Evolutionary conservation across 2,888 invertebrate genomes (phyloP).

Genomic region (Temnothorax ravouxi): DNA sequence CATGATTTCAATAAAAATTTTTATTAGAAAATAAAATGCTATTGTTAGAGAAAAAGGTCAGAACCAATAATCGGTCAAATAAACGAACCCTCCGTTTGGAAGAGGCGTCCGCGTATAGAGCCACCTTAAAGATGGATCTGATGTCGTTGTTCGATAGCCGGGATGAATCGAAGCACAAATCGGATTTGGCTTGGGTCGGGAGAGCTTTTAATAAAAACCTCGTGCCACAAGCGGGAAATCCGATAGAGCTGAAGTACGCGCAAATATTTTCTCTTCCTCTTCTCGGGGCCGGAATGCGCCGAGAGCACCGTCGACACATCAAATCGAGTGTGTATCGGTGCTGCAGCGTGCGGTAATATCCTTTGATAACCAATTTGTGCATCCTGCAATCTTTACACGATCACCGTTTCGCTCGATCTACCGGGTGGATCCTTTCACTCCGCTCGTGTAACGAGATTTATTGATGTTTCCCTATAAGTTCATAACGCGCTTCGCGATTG

Average conservation of each 20-base stretch:
- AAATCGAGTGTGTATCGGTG: slow-evolving; percentile 83
- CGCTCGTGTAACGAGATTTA: slow-evolving; percentile 52
- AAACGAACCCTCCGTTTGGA: slow-evolving; percentile 10
- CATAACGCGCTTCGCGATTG: not conserved
- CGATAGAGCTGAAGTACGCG: slow-evolving; percentile 81
- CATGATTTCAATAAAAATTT: not conserved
- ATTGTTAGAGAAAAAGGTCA: not conserved
- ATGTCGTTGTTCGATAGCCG: slow-evolving; percentile 67
- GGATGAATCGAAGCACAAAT: slow-evolving; percentile 74
- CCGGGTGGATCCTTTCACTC: slow-evolving; percentile 72
- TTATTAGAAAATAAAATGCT: not conserved
- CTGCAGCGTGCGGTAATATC: slow-evolving; percentile 80
- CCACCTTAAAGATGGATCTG: slow-evolving; percentile 63
- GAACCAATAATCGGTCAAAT: slow-evolving; percentile 22
- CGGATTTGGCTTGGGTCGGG: slow-evolving; percentile 70
- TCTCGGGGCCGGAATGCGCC: slow-evolving; percentile 64
- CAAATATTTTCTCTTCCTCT: slow-evolving; percentile 83
- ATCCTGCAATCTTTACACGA: slow-evolving; percentile 74
- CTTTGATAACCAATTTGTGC: slow-evolving; percentile 85
- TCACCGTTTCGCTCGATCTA: slow-evolving; percentile 71
- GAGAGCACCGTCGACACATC: slow-evolving; percentile 79
- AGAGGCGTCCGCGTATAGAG: slow-evolving; percentile 59
- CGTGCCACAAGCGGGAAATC: slow-evolving; percentile 82
- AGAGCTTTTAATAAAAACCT: slow-evolving; percentile 81
- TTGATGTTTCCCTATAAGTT: slow-evolving; percentile 23